A percentile compares a stretch with the other conserved stretches of the same genome.
Evolutionary conservation across 2,797 vertebrate species (phyloP).

Genomic region (Yasuhikotakia modesta): DNA sequence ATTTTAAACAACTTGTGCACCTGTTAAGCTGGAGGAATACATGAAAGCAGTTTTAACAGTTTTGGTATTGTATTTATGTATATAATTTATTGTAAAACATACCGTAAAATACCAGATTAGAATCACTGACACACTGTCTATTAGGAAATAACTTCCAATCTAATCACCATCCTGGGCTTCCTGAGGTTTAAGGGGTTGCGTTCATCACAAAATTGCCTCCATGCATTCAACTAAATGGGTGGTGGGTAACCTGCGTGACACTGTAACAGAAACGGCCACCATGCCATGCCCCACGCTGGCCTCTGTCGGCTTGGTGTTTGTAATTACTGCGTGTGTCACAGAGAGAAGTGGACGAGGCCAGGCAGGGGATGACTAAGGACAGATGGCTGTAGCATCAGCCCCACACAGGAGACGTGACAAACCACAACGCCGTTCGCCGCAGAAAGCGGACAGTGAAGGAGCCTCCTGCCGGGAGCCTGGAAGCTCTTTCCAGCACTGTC

Average conservation of each 20-base stretch:
- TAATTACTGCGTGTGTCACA: slow-evolving; percentile 71
- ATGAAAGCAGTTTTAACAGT: neutral
- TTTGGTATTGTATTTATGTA: neutral
- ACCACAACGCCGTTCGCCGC: slow-evolving; percentile 67
- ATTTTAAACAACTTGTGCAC: too few relatives aligned
- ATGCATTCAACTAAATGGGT: slow-evolving; percentile 33
- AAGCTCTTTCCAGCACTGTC: slow-evolving; percentile 67
- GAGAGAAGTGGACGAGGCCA: slow-evolving; percentile 64
- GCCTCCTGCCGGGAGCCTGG: slow-evolving; percentile 61
- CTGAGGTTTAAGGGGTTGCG: slow-evolving; percentile 36
- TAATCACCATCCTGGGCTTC: slow-evolving; percentile 6
- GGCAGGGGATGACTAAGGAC: slow-evolving; percentile 67
- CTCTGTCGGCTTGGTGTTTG: slow-evolving; percentile 55
- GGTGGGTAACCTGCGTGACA: slow-evolving; percentile 54
- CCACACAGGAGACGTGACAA: slow-evolving; percentile 68
- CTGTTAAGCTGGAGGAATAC: too few relatives aligned
- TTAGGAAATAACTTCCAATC: slow-evolving; percentile 25
- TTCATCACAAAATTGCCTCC: slow-evolving; percentile 47
- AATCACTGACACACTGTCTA: slow-evolving; percentile 32
- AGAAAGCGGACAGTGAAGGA: slow-evolving; percentile 73
- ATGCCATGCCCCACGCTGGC: slow-evolving; percentile 57
- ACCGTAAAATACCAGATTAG: neutral
- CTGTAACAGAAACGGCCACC: slow-evolving; percentile 55
- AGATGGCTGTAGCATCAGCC: slow-evolving; percentile 75
- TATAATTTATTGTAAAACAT: too few relatives aligned